Percentiles rank a stretch among this genome's conserved stretches.
Conservation (phyloP, 2,888 invertebrate genomes). For the Leptinotarsa juncta region DNA sequence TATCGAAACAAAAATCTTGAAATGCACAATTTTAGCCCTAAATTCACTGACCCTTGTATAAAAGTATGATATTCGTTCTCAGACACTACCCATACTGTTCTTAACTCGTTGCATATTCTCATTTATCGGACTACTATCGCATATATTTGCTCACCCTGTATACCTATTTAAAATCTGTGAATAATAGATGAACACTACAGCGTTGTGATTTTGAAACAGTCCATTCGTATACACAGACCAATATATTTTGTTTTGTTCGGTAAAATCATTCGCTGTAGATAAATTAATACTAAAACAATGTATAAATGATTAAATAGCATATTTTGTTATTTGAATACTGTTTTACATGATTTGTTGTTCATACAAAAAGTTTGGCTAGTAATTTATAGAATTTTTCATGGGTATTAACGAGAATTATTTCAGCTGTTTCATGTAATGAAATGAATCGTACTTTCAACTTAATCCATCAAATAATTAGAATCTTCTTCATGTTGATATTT, state of each 20-base stretch:
- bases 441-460: too few species aligned
- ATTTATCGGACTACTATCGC: background rate
- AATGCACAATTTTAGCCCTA: too few species aligned
- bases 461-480: too few species aligned
- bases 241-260: constrained; percentile 49
- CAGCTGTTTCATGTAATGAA: background rate
- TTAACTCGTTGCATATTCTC: background rate
- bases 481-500: too few species aligned
- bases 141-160: constrained; percentile 5
- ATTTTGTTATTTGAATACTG: constrained; percentile 24
- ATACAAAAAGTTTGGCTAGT: background rate
- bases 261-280: constrained; percentile 46
- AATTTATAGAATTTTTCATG: background rate
- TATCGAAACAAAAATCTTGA: too few species aligned
- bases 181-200: constrained; percentile 52
- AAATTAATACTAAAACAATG: constrained; percentile 37
- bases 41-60: too few species aligned
- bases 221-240: constrained; percentile 55
- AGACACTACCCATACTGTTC: background rate
- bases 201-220: constrained; percentile 55
- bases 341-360: constrained; percentile 14
- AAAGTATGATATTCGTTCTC: too few species aligned
- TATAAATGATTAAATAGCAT: constrained; percentile 34
- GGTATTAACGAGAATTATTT: background rate
- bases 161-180: constrained; percentile 48